Conservation (phyloP, 2,113 vertebrate genomes). For the Xenopus laevis region DNA sequence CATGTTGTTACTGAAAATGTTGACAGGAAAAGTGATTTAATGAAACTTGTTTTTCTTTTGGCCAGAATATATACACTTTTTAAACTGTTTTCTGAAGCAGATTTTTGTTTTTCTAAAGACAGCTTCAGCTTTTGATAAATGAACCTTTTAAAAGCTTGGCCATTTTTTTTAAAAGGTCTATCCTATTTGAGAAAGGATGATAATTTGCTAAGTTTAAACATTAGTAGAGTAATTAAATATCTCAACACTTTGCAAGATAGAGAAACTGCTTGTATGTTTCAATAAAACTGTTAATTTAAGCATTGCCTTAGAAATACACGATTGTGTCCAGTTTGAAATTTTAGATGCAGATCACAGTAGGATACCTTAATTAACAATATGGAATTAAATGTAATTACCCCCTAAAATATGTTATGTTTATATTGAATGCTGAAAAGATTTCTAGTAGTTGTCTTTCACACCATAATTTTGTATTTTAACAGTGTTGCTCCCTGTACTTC, state of each 20-base stretch:
- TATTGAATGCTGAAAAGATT: too few relatives aligned
- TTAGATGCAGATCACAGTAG: too few relatives aligned
- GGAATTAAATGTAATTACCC: too few relatives aligned
- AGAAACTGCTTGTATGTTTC: constrained; percentile 14
- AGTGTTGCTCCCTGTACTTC: too few relatives aligned
- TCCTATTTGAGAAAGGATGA: constrained; percentile 1
- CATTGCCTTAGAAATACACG: too few relatives aligned
- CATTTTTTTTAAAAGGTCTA: not conserved
- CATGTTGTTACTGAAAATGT: constrained; percentile 3
- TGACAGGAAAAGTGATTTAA: constrained; percentile 18
- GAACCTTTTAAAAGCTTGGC: constrained; percentile 7
- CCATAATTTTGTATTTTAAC: too few relatives aligned
- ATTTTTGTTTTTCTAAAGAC: not conserved
- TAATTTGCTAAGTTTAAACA: not conserved
- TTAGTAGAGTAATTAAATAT: constrained; percentile 6
- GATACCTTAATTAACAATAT: too few relatives aligned
- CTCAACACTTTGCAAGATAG: not conserved
- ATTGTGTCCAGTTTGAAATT: too few relatives aligned
- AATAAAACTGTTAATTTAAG: too few relatives aligned
- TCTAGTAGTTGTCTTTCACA: too few relatives aligned
- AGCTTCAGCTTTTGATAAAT: constrained; percentile 4
- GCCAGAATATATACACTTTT: constrained; percentile 22
- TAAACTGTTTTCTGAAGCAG: constrained; percentile 1
- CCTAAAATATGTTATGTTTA: too few relatives aligned
- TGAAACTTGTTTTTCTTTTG: constrained; percentile 19